Evolutionary conservation across 2,113 vertebrate species (phyloP).

Genomic region (Clarias batrachus): DNA sequence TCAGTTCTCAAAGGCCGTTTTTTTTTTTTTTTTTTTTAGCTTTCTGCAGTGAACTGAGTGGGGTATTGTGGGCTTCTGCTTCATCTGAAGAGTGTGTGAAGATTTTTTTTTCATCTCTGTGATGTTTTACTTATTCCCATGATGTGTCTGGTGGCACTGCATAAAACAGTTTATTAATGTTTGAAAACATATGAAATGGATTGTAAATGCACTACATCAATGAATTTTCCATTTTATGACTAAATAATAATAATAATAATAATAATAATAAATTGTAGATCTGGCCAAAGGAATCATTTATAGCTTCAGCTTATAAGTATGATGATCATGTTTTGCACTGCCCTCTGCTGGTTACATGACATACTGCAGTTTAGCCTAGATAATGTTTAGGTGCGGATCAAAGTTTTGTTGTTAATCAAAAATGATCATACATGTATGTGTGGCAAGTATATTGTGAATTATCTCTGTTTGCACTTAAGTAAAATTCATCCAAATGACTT

Average conservation of each 20-base stretch:
- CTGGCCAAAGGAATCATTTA: neutral
- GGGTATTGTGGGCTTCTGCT: neutral
- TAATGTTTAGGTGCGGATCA: too few species aligned
- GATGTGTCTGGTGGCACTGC: neutral
- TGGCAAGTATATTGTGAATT: too few species aligned
- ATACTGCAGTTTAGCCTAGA: too few species aligned
- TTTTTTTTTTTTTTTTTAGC: neutral
- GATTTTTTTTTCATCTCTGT: neutral
- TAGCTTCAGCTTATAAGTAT: neutral
- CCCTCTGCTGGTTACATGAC: slow-evolving; percentile 20
- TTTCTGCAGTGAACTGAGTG: neutral
- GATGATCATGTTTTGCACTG: slow-evolving; percentile 11
- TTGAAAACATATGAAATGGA: neutral
- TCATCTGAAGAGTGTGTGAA: neutral
- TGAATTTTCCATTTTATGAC: neutral
- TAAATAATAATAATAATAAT: neutral
- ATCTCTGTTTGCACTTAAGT: neutral
- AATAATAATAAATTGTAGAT: neutral
- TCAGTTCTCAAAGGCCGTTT: neutral
- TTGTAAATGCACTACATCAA: neutral
- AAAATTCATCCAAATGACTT: too few species aligned
- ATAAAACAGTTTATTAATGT: neutral
- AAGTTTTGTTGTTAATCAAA: too few species aligned
- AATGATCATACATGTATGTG: too few species aligned
- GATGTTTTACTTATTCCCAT: slow-evolving; percentile 24